Conservation (phyloP, 2,888 invertebrate genomes). For the Spisula solida region DNA sequence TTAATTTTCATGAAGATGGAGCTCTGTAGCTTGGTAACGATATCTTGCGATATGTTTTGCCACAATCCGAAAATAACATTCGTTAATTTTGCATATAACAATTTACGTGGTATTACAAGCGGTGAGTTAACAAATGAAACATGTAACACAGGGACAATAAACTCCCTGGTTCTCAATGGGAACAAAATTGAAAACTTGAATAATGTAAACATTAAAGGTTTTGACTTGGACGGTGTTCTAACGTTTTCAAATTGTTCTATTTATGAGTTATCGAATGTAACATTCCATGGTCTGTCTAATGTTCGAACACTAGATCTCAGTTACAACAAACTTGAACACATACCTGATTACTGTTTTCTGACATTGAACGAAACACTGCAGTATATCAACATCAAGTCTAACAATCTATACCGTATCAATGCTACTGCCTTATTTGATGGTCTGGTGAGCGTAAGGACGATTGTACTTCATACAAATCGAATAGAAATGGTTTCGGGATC, state of each 20-base stretch:
- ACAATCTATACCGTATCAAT: neutral
- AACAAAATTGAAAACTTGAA: conserved; percentile 20
- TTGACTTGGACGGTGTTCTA: conserved; percentile 23
- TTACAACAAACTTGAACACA: neutral
- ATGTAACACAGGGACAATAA: neutral
- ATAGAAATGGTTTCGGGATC: conserved; percentile 3
- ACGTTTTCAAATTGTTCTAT: conserved; percentile 22
- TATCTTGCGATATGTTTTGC: conserved; percentile 35
- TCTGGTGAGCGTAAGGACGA: neutral
- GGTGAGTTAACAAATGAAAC: neutral
- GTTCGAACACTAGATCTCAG: conserved; percentile 5
- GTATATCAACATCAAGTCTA: conserved; percentile 29
- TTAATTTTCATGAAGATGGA: neutral
- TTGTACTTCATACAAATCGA: neutral
- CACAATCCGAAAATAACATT: conserved; percentile 19
- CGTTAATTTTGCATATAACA: conserved; percentile 24
- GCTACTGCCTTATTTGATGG: conserved; percentile 9
- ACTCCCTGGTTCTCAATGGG: conserved; percentile 22
- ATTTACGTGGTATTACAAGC: conserved; percentile 14
- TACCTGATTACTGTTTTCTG: conserved; percentile 18
- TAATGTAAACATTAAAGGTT: conserved; percentile 25
- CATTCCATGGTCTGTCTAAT: conserved; percentile 17
- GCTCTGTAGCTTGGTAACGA: neutral
- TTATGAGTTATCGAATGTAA: neutral
- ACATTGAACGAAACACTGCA: conserved; percentile 20